Percentiles rank a stretch among this genome's conserved stretches.
Conservation (phyloP, 2,888 invertebrate genomes). For the Drosophila affinis region DNA sequence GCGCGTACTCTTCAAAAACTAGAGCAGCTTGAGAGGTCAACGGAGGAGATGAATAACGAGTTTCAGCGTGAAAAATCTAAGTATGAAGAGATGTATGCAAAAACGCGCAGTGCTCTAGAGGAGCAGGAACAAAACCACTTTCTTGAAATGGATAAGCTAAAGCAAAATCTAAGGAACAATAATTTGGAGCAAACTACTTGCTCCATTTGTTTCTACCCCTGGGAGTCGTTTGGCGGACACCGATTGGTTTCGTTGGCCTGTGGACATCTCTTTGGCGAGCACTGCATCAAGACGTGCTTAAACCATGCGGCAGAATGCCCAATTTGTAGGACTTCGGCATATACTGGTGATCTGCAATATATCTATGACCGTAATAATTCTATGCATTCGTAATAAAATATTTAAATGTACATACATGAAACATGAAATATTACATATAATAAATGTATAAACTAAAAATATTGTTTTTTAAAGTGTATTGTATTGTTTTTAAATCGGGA, state of each 20-base stretch:
- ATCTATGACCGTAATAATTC: constrained; percentile 1
- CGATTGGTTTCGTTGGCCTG: constrained; percentile 16
- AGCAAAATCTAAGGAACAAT: constrained; percentile 1
- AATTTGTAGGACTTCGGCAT: constrained; percentile 5
- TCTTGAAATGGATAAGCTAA: constrained; percentile 1
- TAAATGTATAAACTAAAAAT: neutral
- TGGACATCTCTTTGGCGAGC: no score
- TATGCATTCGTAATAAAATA: neutral
- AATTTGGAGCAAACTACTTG: constrained; percentile 18
- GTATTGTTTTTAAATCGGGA: no score
- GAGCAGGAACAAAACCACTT: constrained; percentile 14
- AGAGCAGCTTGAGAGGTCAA: constrained; percentile 6
- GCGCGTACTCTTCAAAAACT: neutral
- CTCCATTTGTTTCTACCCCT: constrained; percentile 23
- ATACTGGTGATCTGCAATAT: neutral
- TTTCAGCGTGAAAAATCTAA: neutral
- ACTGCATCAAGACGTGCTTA: constrained; percentile 10
- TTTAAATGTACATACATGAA: no score
- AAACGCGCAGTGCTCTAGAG: neutral
- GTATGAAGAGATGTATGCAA: neutral
- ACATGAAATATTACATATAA: neutral
- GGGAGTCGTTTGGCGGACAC: constrained; percentile 14
- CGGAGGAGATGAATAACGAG: neutral
- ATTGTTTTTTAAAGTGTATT: no score
- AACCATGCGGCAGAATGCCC: neutral